These are phyloP conservation scores for Sylvilagus bachmani DNA, from an alignment of 2,113 vertebrate species.

Conservation along the genomic window DNA sequence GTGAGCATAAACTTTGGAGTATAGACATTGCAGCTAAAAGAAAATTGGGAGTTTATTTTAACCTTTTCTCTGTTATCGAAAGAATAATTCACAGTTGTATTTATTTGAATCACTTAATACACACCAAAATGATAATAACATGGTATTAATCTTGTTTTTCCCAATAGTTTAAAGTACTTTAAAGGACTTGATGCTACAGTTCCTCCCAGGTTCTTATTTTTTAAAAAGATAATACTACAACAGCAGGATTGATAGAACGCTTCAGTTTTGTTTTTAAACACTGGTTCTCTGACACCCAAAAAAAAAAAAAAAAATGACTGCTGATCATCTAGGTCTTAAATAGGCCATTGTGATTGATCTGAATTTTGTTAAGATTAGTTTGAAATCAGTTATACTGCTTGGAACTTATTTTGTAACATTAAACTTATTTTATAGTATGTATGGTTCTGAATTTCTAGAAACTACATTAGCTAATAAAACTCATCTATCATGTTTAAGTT, in stretches of 20 bases:
- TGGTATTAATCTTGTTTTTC: neutral
- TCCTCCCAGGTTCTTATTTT: neutral
- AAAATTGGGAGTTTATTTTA: neutral
- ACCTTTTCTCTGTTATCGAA: neutral
- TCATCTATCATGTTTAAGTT: neutral
- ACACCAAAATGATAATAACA: neutral
- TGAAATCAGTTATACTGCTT: too few relatives aligned
- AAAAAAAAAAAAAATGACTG: neutral
- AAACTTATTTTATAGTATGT: neutral
- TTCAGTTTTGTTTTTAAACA: too few relatives aligned
- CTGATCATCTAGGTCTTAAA: neutral
- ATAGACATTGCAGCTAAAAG: neutral
- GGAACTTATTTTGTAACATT: too few relatives aligned
- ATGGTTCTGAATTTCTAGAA: neutral
- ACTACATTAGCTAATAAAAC: constrained; percentile 9
- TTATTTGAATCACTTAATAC: neutral
- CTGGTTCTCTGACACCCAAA: neutral
- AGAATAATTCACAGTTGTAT: neutral
- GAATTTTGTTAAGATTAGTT: constrained; percentile 38
- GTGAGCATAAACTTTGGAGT: neutral
- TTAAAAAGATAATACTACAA: neutral
- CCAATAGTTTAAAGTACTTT: constrained; percentile 3
- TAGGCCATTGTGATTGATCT: neutral
- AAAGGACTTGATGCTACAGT: neutral
- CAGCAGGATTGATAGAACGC: neutral